Base-by-base conservation (phyloP, 2,888 invertebrate species). In the Clistopyga incitator region DNA sequence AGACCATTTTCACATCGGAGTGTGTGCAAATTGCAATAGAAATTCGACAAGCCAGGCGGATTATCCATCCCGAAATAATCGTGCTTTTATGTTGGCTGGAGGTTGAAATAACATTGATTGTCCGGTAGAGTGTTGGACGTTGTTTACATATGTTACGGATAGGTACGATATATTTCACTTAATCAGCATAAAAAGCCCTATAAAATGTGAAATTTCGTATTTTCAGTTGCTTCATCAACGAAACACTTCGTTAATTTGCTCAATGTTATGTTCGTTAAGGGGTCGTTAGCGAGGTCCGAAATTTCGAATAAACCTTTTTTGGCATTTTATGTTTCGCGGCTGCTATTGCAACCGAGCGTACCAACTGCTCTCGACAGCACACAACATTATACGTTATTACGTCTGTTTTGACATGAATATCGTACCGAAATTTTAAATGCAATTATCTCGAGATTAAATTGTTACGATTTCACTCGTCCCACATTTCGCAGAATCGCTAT, bases 111-210 rank as follows among this genome's bases (percentile, higher is more conserved):
- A n/a, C 13, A 56, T 56, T 25, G n/a, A 56, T 25, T 56, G 25
- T 2, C 3, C 8, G 2, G 25, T 56, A 25, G 25, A 25, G 25
- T 23, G 15, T 3, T n/a, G n/a, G n/a, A 23, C 23, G 4, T 25
- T 25, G 59, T 61, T 59, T 61, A 29, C 59, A 34, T 34, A 29
- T 34, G 59, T 61, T 61, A 29, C 34, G 15, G 59, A 61, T 61
- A 61, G 59, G 29, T 61, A 18, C 59, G 29, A 29, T 59, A 29
- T n/a, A 15, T 59, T 11, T 15, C 15, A 15, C 6, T n/a, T 0
- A 29, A 59, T 59, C 18, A 29, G 8, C 25, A 59, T 29, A 11
- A 25, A 29, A 54, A 54, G 1, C 0, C 0, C 20, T 29, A 34
- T 61, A 18, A n/a, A 61, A 61, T 15, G 29, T 29, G 29, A 29